Percentiles rank a stretch among this genome's conserved stretches.
Evolutionary conservation across 1,140 invertebrate genomes (phyloP).

Genomic region (Microvelia longipes): DNA sequence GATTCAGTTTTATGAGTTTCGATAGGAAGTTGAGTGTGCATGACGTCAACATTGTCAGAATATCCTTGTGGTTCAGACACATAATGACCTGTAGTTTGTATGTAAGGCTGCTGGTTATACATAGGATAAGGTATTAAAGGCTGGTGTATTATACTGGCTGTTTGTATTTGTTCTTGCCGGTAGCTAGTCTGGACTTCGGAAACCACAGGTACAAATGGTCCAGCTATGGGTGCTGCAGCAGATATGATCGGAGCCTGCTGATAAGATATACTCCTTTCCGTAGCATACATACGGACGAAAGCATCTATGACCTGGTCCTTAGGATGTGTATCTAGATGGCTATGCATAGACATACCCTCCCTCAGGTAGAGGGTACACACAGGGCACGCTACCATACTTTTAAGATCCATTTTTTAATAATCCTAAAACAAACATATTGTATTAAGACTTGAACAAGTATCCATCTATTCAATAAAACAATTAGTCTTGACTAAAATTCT

Average conservation of each 20-base stretch:
- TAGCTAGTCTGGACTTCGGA: constrained; percentile 13
- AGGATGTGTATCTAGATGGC: constrained; percentile 65
- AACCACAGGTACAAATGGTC: constrained; percentile 6
- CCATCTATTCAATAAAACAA: too few relatives aligned
- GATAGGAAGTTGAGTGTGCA: neutral
- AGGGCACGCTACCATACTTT: constrained; percentile 38
- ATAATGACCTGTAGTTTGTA: neutral
- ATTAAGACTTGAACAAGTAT: too few relatives aligned
- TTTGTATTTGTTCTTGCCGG: constrained; percentile 11
- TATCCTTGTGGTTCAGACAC: neutral
- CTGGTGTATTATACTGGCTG: constrained; percentile 8
- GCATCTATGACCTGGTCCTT: constrained; percentile 70
- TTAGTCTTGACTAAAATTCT: neutral
- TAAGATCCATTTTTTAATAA: neutral
- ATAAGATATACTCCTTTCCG: constrained; percentile 5
- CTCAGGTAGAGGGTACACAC: constrained; percentile 66
- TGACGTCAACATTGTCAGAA: neutral
- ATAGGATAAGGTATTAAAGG: constrained; percentile 12
- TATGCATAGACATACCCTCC: constrained; percentile 60
- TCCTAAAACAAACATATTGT: too few relatives aligned
- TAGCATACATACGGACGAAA: constrained; percentile 38
- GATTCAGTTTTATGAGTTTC: neutral
- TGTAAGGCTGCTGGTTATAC: constrained; percentile 1
- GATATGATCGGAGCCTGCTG: constrained; percentile 11
- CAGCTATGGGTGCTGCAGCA: neutral